Percentiles rank a stretch among this genome's conserved stretches.
Evolutionary conservation across 2,113 vertebrate genomes (phyloP).

Genomic region (Pristiophorus japonicus): DNA sequence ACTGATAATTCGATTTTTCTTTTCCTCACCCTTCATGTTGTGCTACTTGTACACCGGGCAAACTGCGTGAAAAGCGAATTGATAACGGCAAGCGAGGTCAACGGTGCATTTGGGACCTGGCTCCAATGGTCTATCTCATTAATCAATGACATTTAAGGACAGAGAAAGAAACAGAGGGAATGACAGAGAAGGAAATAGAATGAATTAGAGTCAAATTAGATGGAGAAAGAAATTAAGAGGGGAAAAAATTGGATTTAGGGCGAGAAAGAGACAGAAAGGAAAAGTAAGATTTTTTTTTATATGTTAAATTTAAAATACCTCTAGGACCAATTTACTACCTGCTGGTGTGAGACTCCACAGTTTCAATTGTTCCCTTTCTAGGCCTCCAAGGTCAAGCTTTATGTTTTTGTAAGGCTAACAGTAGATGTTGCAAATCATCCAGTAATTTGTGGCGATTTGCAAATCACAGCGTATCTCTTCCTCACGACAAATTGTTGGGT

Average conservation of each 20-base stretch:
- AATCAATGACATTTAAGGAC: too few species aligned
- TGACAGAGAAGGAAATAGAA: background rate
- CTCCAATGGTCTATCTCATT: too few species aligned
- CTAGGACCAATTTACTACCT: background rate
- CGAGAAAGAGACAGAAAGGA: background rate
- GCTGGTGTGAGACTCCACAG: background rate
- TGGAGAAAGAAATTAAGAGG: background rate
- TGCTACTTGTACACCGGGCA: too few species aligned
- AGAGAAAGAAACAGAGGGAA: background rate
- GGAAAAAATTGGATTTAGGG: background rate
- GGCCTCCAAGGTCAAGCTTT: too few species aligned
- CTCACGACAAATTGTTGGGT: background rate
- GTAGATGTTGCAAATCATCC: background rate
- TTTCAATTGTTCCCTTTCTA: background rate
- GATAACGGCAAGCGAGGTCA: too few species aligned
- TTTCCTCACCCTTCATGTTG: background rate
- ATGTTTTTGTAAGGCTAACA: background rate
- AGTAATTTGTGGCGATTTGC: background rate
- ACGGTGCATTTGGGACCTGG: too few species aligned
- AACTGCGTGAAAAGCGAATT: too few species aligned
- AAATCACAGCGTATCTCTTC: background rate
- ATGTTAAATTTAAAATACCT: background rate
- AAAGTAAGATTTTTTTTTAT: background rate
- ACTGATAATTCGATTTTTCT: background rate
- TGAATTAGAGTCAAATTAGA: background rate